A percentile compares a stretch with the other conserved stretches of the same genome.
Conservation (phyloP, 1,140 invertebrate genomes). For the Atta colombica region DNA sequence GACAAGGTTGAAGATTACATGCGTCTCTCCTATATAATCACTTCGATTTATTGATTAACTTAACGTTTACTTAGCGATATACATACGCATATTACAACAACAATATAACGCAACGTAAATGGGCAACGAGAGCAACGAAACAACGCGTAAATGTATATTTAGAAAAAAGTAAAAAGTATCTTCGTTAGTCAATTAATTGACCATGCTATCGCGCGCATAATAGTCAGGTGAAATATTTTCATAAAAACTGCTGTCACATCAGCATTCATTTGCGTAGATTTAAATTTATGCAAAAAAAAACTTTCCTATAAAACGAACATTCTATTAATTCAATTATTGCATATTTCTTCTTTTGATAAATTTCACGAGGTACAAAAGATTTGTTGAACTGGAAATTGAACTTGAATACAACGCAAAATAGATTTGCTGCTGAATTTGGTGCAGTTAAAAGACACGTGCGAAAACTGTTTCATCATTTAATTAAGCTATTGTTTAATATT, state of each 20-base stretch:
- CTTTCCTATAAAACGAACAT: too few species aligned
- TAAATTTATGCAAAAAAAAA: not conserved
- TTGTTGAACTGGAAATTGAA: not conserved
- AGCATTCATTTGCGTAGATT: not conserved
- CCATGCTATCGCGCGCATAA: not conserved
- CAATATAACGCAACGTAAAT: constrained; percentile 13
- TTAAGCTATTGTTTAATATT: not conserved
- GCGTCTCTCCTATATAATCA: constrained; percentile 40
- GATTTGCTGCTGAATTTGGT: not conserved
- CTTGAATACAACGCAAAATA: not conserved
- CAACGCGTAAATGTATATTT: not conserved
- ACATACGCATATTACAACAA: constrained; percentile 15
- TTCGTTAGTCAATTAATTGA: constrained; percentile 34
- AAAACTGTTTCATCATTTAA: not conserved
- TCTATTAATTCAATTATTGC: not conserved
- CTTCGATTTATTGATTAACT: constrained; percentile 33
- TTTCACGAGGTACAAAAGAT: not conserved
- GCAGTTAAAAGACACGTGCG: not conserved
- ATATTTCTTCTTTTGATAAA: not conserved
- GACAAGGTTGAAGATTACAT: constrained; percentile 54
- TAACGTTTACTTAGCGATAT: constrained; percentile 15
- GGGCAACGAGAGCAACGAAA: constrained; percentile 26
- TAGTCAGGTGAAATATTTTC: constrained; percentile 19
- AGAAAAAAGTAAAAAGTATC: constrained; percentile 5
- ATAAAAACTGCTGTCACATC: not conserved